Base-by-base conservation (phyloP, 1,140 invertebrate genomes). In the Cydia fagiglandana region DNA sequence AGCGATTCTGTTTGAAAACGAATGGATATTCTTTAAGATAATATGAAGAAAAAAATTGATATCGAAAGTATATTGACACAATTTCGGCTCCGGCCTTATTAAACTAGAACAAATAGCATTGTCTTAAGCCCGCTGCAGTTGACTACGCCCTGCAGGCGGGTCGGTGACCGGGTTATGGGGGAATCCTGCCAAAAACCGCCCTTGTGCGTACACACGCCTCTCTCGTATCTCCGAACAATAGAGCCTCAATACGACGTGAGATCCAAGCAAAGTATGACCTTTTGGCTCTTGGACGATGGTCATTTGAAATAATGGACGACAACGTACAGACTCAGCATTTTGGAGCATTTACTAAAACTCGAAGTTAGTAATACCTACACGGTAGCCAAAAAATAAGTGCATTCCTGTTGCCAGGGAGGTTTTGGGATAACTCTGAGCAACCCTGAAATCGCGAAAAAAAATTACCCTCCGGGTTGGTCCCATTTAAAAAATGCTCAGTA, bases 101-200 rank as follows among this genome's bases (percentile, higher is more conserved):
- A 53, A 53, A 53, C 50, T 53, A 17, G 50, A n/a, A 6, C 50
- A 53, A 47, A 47, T 17, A 53, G 2, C 7, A 53, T 53, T n/a
- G 50, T 53, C 50, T 17, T 12, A 50, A 61, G 17, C 17, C 20
- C 56, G 56, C 9, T 61, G 56, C 56, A 61, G 56, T 61, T 61
- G 56, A 61, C 56, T 24, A 61, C 56, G 56, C 56, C 56, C 56
- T 61, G 56, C 56, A 61, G n/a, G n/a, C 10, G 56, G 56, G 56
- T 61, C 56, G 56, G 6, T 61, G 56, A 61, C 56, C 56, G 56
- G 56, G 56, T 61, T 61, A 61, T 61, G 20, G 20, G 20, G 56
- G 20, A 61, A 61, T 61, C 20, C 56, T 61, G 56, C 56, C 56
- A 61, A 61, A 56, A 61, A 24, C 56, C 56, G 56, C 56, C 56